Percentiles rank a stretch among this genome's conserved stretches.
These are phyloP conservation scores for Drosophila atripex DNA, from an alignment of 2,888 invertebrate genomes.

Conservation along the genomic window DNA sequence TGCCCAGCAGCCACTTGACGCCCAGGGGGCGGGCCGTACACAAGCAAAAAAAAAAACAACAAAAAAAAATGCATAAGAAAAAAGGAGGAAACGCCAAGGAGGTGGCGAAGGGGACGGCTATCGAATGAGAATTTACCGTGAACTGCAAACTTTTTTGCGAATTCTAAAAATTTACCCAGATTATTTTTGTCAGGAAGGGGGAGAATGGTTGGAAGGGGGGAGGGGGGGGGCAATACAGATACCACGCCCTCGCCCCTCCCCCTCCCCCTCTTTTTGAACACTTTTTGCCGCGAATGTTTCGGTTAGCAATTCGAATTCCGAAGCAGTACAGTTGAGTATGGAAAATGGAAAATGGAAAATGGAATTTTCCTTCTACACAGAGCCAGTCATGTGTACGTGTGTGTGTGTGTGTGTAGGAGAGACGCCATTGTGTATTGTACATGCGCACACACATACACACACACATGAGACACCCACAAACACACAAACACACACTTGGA, in stretches of 20 bases:
- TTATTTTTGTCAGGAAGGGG: slow-evolving; percentile 43
- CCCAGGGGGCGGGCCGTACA: slow-evolving; percentile 20
- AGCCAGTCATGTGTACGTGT: background rate
- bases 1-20: slow-evolving; percentile 46
- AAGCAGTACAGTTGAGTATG: slow-evolving; percentile 76
- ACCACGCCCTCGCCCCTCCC: too few species aligned
- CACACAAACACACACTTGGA: slow-evolving; percentile 25
- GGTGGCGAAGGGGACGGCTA: slow-evolving; percentile 19
- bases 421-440: slow-evolving; percentile 48
- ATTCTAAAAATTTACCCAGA: slow-evolving; percentile 54
- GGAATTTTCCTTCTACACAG: slow-evolving; percentile 61
- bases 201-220: background rate
- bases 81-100: background rate
- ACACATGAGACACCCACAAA: background rate
- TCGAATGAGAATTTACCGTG: slow-evolving; percentile 51
- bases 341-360: slow-evolving; percentile 76
- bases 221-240: slow-evolving; percentile 7
- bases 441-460: slow-evolving; percentile 34
- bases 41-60: slow-evolving; percentile 4
- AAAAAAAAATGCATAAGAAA: background rate
- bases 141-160: slow-evolving; percentile 53
- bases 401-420: slow-evolving; percentile 28
- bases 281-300: slow-evolving; percentile 73
- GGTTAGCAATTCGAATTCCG: slow-evolving; percentile 73
- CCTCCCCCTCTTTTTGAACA: slow-evolving; percentile 53